These are phyloP conservation scores for Habroteleia sp. DNA, from an alignment of 2,888 invertebrate genomes.

Conservation along the genomic window DNA sequence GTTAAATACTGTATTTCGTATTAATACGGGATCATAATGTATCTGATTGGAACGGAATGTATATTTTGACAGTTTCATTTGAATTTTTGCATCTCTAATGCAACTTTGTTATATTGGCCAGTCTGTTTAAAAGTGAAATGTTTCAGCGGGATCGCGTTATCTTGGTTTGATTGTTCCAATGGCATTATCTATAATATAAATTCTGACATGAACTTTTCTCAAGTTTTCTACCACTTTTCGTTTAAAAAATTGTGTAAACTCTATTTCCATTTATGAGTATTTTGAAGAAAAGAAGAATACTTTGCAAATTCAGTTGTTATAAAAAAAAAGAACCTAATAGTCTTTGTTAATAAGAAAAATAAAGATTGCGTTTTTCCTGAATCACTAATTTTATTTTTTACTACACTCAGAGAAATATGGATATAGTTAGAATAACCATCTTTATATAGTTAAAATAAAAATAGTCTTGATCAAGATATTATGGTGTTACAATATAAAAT, in stretches of 20 bases:
- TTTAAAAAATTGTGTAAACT: slow-evolving; percentile 11
- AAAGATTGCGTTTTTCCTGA: too few species aligned
- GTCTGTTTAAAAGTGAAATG: slow-evolving; percentile 23
- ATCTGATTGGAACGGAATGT: background rate
- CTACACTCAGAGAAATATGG: too few species aligned
- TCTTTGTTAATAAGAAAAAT: background rate
- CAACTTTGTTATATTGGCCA: slow-evolving; percentile 9
- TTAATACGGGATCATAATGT: too few species aligned
- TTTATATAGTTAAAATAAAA: too few species aligned
- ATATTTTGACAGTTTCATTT: slow-evolving; percentile 13
- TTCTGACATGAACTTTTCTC: slow-evolving; percentile 16
- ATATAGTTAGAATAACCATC: too few species aligned
- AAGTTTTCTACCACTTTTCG: slow-evolving; percentile 14
- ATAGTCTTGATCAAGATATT: too few species aligned
- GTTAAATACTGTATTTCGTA: too few species aligned
- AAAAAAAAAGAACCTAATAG: background rate
- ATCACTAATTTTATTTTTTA: too few species aligned
- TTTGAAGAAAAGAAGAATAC: slow-evolving; percentile 20
- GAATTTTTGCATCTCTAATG: slow-evolving; percentile 21
- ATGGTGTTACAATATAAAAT: too few species aligned
- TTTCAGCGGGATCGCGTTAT: slow-evolving; percentile 19
- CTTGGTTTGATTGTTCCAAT: slow-evolving; percentile 18
- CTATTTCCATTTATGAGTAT: slow-evolving; percentile 12
- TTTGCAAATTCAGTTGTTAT: background rate
- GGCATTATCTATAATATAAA: slow-evolving; percentile 47